Evolutionary conservation across 2,888 invertebrate species (phyloP), one percentile per base, ranked within the genome.

Genomic region (Tridacna gigas): DNA sequence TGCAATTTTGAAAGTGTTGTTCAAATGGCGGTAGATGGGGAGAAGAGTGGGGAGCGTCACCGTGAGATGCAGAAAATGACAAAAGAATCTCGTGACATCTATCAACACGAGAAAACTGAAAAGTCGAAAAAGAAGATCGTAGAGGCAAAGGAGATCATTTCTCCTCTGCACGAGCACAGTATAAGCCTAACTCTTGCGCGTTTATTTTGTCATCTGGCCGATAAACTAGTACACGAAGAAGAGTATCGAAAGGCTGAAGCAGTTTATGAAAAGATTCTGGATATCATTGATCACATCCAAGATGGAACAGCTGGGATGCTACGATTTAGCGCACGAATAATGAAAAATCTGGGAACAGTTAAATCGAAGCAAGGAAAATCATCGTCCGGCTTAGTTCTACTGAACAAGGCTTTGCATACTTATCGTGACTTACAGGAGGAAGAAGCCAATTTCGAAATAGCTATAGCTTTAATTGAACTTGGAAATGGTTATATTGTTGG

Each of bases 401-500:
- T 94, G 66, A 92, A 94, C 81, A 92, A 92, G 83, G 92, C 93
- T 61, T 86, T 94, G 66, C 86, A 89, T 69, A 89, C 92, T 26
- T 93, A 91, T 82, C 83, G 90, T 18, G 92, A 92, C 67, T 87
- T 92, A 9, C 91, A 92, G 81, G 92, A 93, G 63, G 89, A 89
- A 74, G 90, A 91, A 61, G 89, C 92, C 0, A 90, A 92, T 83
- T 88, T 89, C 75, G 91, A 92, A 80, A 91, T 94, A 45, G 93
- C 94, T 9, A 86, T 92, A 11, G 91, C 93, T 9, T 90, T 93
- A 77, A 91, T 93, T 25, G 93, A 93, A 82, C 90, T 94, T 22
- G 94, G 94, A 20, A 93, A 93, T 80, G 93, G 93, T 9, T 93
- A 93, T 80, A 90, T 94, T 76, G 89, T 90, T 7, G 92, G 93